These are phyloP conservation scores for Thymelicus sylvestris DNA, from an alignment of 2,888 invertebrate genomes.

Conservation along the genomic window DNA sequence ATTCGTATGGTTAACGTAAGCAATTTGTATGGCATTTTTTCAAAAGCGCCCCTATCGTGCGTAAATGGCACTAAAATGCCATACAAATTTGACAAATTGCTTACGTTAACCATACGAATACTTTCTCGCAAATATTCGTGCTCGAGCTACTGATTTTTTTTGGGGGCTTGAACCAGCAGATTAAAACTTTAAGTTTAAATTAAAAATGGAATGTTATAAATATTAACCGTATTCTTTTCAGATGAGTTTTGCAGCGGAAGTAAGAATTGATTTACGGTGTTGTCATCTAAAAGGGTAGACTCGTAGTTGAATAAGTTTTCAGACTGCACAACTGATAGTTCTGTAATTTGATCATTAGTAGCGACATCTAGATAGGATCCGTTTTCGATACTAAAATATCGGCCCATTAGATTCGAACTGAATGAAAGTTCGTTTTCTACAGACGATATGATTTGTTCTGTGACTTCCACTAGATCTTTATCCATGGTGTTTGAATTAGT, in stretches of 20 bases:
- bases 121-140: no score
- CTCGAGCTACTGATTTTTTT: no score
- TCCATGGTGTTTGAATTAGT: conserved; percentile 40
- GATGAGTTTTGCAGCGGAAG: conserved; percentile 63
- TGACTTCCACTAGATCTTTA: conserved; percentile 51
- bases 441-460: conserved; percentile 54
- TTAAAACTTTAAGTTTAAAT: no score
- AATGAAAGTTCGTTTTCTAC: conserved; percentile 62
- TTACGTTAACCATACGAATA: no score
- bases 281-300: conserved; percentile 72
- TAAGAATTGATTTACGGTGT: conserved; percentile 75
- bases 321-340: conserved; percentile 59
- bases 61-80: no score
- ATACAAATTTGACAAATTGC: no score
- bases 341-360: conserved; percentile 51
- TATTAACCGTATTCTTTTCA: conserved; percentile 54
- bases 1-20: no score
- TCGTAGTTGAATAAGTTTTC: conserved; percentile 69
- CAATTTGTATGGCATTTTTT: no score
- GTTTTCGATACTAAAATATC: conserved; percentile 62
- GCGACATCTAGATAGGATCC: conserved; percentile 48
- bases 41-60: no score
- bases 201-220: background rate
- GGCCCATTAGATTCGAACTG: conserved; percentile 64
- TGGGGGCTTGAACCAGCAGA: no score